A percentile compares a stretch with the other conserved stretches of the same genome.
These are phyloP conservation scores for Acanthococcus lagerstroemiae DNA, from an alignment of 2,888 invertebrate genomes.

Conservation along the genomic window DNA sequence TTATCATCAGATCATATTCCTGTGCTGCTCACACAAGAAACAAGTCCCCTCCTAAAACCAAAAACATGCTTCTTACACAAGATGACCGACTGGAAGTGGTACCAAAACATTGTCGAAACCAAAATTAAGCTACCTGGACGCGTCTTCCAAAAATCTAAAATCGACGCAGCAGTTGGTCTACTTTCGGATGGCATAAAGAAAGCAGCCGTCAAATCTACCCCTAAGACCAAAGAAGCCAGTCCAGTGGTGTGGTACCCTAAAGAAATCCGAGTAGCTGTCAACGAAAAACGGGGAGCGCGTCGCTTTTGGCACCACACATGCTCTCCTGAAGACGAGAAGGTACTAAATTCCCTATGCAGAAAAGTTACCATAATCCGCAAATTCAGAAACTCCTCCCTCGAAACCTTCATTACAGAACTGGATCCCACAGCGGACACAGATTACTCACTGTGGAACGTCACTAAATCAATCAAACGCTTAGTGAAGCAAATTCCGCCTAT, in stretches of 20 bases:
- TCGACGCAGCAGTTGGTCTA: too few species aligned
- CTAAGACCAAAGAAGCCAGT: background rate
- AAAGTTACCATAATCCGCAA: background rate
- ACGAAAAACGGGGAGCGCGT: background rate
- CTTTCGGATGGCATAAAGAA: too few species aligned
- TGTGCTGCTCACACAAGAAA: too few species aligned
- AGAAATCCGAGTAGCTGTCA: background rate
- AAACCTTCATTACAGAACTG: background rate
- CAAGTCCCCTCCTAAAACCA: too few species aligned
- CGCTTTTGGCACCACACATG: background rate
- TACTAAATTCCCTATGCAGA: background rate
- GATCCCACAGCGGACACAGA: too few species aligned
- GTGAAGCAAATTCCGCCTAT: background rate
- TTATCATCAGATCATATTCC: too few species aligned
- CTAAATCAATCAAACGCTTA: background rate
- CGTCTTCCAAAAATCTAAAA: too few species aligned
- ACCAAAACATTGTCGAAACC: too few species aligned
- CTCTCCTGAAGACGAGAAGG: background rate
- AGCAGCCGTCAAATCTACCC: too few species aligned
- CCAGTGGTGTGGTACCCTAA: background rate
- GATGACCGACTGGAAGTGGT: too few species aligned
- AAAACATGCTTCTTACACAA: too few species aligned
- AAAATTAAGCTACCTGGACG: too few species aligned
- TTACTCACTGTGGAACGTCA: background rate
- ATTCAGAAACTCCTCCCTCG: background rate